phyloP scores from a whole-genome alignment of 92 coral and sea anemone genomes.

The Palythoa grandis region DNA sequence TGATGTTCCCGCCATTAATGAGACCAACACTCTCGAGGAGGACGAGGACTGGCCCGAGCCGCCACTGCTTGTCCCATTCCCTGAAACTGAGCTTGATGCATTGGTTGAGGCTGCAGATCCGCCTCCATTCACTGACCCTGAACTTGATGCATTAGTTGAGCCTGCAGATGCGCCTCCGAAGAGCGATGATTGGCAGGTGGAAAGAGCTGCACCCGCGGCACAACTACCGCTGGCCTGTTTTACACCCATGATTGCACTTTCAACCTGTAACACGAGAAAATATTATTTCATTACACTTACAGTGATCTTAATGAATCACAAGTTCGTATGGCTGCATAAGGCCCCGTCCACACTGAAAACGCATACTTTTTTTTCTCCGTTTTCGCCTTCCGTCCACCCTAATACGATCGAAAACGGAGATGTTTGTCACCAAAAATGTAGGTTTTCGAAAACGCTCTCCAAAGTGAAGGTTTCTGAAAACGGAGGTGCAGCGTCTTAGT shows the following conservation, averaged over 20 bases:
- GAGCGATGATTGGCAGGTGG: conserved; percentile 29
- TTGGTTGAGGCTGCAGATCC: conserved; percentile 18
- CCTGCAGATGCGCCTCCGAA: conserved; percentile 23
- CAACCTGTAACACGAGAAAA: neutral
- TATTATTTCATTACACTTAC: neutral
- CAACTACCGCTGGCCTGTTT: conserved; percentile 30
- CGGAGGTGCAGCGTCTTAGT: too few species aligned
- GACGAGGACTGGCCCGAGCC: neutral
- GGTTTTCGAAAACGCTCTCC: too few species aligned
- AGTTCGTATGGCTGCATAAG: neutral
- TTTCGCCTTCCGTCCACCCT: too few species aligned
- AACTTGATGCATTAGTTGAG: neutral
- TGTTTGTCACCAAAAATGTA: too few species aligned
- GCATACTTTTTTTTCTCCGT: too few species aligned
- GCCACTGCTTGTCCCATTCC: neutral
- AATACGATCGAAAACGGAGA: too few species aligned
- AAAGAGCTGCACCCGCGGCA: conserved; percentile 41
- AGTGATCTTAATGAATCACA: neutral
- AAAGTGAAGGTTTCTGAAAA: too few species aligned
- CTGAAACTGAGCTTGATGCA: neutral
- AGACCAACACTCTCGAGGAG: conserved; percentile 20
- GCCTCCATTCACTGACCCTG: too few species aligned
- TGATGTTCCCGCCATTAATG: conserved; percentile 24
- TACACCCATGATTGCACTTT: conserved; percentile 7
- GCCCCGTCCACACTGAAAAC: too few species aligned